Evolutionary conservation across 30 jellyfish, hydroid and myxozoan genomes (phyloP).

Genomic region (Nemopilema nomurai): DNA sequence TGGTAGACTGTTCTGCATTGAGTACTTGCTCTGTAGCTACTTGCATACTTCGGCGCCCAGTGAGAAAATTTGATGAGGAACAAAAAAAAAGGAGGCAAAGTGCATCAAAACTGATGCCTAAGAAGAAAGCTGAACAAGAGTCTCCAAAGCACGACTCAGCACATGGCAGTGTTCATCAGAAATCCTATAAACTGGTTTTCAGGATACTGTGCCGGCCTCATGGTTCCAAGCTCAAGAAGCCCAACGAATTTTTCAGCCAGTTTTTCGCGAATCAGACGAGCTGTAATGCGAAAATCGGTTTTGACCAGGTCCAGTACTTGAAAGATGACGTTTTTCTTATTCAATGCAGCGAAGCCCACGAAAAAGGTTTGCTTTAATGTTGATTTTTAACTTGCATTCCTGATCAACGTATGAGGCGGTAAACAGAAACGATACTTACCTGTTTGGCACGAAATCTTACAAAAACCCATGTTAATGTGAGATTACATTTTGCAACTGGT

Average conservation of each 20-base stretch:
- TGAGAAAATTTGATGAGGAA: too few relatives aligned
- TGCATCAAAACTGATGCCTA: neutral
- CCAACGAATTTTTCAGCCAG: neutral
- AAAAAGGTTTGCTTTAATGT: neutral
- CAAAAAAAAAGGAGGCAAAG: neutral
- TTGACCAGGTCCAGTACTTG: neutral
- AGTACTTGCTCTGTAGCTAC: too few relatives aligned
- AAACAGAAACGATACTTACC: too few relatives aligned
- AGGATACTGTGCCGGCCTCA: neutral
- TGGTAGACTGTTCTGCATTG: too few relatives aligned
- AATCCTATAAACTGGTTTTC: neutral
- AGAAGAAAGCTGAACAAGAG: neutral
- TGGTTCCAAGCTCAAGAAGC: slow-evolving; percentile 23
- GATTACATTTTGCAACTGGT: too few relatives aligned
- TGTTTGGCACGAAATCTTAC: too few relatives aligned
- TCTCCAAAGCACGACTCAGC: neutral
- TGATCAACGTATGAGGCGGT: neutral
- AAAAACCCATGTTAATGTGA: too few relatives aligned
- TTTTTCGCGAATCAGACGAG: slow-evolving; percentile 2
- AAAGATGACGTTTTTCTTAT: slow-evolving; percentile 10
- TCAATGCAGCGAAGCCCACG: neutral
- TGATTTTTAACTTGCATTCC: neutral
- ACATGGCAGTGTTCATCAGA: neutral
- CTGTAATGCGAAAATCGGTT: neutral
- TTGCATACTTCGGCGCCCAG: too few relatives aligned